A percentile compares a stretch with the other conserved stretches of the same genome.
phyloP scores from a whole-genome alignment of 2,888 invertebrate species.

The Philonicus albiceps region DNA sequence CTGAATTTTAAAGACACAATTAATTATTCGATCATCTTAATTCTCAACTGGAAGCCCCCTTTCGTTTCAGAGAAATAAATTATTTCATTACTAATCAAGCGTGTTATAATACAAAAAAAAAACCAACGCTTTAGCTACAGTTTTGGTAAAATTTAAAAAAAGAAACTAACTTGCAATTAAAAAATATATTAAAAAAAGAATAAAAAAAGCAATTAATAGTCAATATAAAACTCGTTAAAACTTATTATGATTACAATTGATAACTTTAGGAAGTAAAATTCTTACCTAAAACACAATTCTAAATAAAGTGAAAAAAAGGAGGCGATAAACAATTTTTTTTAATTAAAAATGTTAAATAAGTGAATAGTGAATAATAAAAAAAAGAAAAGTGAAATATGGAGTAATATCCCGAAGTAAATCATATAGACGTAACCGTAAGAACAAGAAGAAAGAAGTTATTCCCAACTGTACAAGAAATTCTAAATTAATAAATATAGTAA shows the following conservation, averaged over 20 bases:
- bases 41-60: neutral
- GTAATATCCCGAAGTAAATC: neutral
- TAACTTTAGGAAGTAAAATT: constrained; percentile 30
- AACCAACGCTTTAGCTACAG: constrained; percentile 9
- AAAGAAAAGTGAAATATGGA: neutral
- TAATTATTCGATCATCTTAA: neutral
- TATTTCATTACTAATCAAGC: neutral
- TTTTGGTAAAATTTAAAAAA: neutral
- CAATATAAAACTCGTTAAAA: neutral
- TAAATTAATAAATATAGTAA: constrained; percentile 42
- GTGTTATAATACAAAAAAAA: neutral
- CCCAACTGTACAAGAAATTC: constrained; percentile 48
- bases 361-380: neutral
- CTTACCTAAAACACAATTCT: constrained; percentile 47
- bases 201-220: neutral
- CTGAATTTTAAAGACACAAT: neutral
- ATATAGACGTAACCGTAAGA: neutral
- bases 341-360: constrained; percentile 10
- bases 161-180: neutral
- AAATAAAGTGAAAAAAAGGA: constrained; percentile 28
- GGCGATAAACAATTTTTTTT: neutral
- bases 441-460: constrained; percentile 22
- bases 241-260: neutral
- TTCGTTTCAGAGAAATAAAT: neutral
- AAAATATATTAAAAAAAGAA: neutral